Conservation (phyloP, 1,140 invertebrate species). For the Grapholita molesta region DNA sequence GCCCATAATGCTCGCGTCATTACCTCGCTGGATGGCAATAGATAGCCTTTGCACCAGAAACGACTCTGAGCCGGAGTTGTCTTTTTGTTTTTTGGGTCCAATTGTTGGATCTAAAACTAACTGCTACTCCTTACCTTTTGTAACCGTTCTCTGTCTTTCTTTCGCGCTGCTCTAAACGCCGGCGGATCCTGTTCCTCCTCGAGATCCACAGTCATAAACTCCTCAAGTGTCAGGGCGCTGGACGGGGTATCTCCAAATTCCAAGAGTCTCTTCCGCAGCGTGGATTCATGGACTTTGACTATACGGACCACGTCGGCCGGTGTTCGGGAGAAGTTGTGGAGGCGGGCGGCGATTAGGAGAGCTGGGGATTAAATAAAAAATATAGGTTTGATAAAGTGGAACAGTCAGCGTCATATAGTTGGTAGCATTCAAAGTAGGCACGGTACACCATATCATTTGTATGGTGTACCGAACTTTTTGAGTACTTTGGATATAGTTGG, state of each 20-base stretch:
- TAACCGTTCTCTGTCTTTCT: conserved; percentile 90
- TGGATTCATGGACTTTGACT: conserved; percentile 97
- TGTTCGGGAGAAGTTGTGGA: conserved; percentile 94
- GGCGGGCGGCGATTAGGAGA: conserved; percentile 93
- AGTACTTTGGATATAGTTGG: too few relatives aligned
- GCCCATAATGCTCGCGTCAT: too few relatives aligned
- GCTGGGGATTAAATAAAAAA: conserved; percentile 79
- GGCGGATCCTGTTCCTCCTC: conserved; percentile 98
- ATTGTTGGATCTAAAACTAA: too few relatives aligned
- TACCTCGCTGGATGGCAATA: too few relatives aligned
- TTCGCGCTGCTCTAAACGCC: conserved; percentile 92
- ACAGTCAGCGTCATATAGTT: too few relatives aligned
- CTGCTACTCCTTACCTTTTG: conserved; percentile 79
- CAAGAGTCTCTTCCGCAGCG: conserved; percentile 92
- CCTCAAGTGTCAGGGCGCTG: conserved; percentile 93
- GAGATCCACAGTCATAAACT: conserved; percentile 98
- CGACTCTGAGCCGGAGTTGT: too few relatives aligned
- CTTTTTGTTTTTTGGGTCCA: too few relatives aligned
- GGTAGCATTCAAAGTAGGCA: too few relatives aligned
- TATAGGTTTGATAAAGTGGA: too few relatives aligned
- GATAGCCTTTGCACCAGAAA: too few relatives aligned
- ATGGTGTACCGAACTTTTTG: too few relatives aligned
- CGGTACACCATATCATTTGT: too few relatives aligned
- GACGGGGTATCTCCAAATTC: conserved; percentile 98
- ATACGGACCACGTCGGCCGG: conserved; percentile 95